Percentiles rank a stretch among this genome's conserved stretches.
Conservation (phyloP, 2,888 invertebrate genomes). For the Athalia rosae region DNA sequence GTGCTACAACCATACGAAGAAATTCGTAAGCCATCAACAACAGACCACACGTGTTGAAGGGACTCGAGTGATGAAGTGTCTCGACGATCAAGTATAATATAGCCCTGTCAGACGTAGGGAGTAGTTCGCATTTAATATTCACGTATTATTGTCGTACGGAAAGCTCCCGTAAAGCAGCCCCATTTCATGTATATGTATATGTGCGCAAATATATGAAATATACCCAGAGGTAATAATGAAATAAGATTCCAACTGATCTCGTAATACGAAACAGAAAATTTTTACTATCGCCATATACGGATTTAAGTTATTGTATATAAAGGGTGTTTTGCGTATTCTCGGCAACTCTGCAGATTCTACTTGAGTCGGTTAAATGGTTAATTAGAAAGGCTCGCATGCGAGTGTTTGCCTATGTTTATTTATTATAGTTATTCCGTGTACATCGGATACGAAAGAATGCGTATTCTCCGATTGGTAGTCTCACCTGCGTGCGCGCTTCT, state of each 20-base stretch:
- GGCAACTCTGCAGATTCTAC: neutral
- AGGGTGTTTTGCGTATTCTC: neutral
- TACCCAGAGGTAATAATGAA: constrained; percentile 11
- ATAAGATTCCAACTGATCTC: constrained; percentile 12
- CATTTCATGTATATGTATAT: neutral
- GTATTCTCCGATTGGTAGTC: constrained; percentile 39
- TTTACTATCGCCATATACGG: constrained; percentile 6
- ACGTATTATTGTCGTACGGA: constrained; percentile 19
- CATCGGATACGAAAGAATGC: constrained; percentile 10
- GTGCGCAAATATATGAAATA: constrained; percentile 1
- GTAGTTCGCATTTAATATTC: constrained; percentile 3
- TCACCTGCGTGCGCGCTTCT: constrained; percentile 74
- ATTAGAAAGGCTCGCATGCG: neutral
- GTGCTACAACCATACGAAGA: neutral
- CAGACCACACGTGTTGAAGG: neutral
- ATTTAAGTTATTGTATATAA: too few species aligned
- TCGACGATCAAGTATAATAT: neutral
- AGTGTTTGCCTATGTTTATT: neutral
- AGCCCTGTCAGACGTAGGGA: neutral
- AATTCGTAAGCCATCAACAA: neutral
- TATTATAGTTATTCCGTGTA: neutral
- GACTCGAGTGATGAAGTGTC: constrained; percentile 3
- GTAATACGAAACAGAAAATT: constrained; percentile 15
- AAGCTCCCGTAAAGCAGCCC: constrained; percentile 8
- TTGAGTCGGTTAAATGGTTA: neutral